Evolutionary conservation across 30 jellyfish, hydroid and myxozoan genomes (phyloP), one percentile per base, ranked within the genome.

Genomic region (Aurelia aurita): DNA sequence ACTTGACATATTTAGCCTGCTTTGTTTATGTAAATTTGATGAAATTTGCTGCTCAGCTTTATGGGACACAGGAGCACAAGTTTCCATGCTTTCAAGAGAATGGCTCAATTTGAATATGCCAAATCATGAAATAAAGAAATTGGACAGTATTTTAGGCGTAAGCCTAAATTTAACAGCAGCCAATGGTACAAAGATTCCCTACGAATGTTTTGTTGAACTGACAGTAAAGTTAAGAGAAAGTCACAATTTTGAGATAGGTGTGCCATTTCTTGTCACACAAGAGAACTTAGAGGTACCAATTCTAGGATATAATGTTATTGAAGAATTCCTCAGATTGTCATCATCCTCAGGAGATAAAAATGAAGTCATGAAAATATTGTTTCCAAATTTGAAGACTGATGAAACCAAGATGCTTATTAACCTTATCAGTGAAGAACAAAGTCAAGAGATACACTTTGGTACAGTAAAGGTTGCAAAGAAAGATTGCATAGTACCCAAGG

Each of bases 271-370:
- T 49, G 86, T 74, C 55, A 23, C 86, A 19, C 58, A 23, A 23
- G 55, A 53, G 45, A n/a, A 51, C 21, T 5, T 51, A 14, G 86
- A 74, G n/a, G 69, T n/a, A 7, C 61, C 69, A 25, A 74, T 74
- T 31, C 19, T 74, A 21, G 86, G 86, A 9, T 74, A 74, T 31
- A 74, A 74, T 74, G 86, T 74, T 25, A 74, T 74, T 54, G 86
- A 51, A 27, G 73, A 74, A 35, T 43, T 74, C 35, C 34, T 74
- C 29, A 55, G 13, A 53, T 21, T 46, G 47, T 45, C 84, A 21
- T 19, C 49, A n/a, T 3, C 6, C 43, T 19, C 64, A 25, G 58
- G 47, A 51, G 59, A 12, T 23, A 7, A 34, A 20, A 53, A n/a
- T 39, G 31, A 23, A 14, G 28, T 25, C 26, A 5, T 74, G 27